A percentile compares a stretch with the other conserved stretches of the same genome.
phyloP scores from a whole-genome alignment of 2,888 invertebrate species.

The Leucophenga maculata region DNA sequence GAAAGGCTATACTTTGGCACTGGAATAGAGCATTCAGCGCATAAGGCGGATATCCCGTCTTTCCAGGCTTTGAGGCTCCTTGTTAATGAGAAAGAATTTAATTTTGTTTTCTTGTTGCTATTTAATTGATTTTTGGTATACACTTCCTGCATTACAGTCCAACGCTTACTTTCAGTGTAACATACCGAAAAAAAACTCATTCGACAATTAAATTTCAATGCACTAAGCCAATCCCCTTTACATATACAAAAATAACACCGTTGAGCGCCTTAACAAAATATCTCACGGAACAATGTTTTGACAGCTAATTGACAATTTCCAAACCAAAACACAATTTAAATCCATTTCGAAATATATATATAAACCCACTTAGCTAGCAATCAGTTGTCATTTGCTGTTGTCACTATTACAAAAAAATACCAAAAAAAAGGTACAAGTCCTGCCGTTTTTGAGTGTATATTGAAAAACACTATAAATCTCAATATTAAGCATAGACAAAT shows the following conservation, averaged over 20 bases:
- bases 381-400: neutral
- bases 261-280: neutral
- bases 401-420: neutral
- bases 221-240: too few species aligned
- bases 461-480: constrained; percentile 42
- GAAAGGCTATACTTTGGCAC: too few species aligned
- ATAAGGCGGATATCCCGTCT: too few species aligned
- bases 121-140: too few species aligned
- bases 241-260: too few species aligned
- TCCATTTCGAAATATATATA: neutral
- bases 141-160: too few species aligned
- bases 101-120: too few species aligned
- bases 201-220: too few species aligned
- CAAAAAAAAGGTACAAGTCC: constrained; percentile 16
- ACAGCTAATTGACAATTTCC: constrained; percentile 60
- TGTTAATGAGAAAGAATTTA: too few species aligned
- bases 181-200: constrained; percentile 1
- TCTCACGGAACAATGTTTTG: constrained; percentile 49
- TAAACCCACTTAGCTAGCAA: constrained; percentile 32
- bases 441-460: too few species aligned
- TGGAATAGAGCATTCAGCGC: too few species aligned
- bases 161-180: neutral
- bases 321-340: neutral
- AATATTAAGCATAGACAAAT: constrained; percentile 23
- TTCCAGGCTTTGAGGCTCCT: too few species aligned